These are phyloP conservation scores for Spea bombifrons DNA, from an alignment of 2,113 vertebrate genomes.

Conservation along the genomic window DNA sequence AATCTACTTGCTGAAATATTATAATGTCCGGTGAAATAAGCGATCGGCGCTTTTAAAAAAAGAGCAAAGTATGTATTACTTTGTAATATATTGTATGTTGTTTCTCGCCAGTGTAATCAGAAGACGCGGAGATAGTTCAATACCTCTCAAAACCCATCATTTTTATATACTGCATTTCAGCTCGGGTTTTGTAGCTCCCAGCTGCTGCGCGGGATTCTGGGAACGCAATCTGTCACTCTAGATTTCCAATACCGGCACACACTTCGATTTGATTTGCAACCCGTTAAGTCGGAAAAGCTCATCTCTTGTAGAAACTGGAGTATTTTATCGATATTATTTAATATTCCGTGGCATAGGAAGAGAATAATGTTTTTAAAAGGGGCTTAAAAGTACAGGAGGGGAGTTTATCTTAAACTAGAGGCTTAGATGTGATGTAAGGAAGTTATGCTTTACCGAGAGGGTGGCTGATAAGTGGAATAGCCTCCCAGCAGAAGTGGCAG, in stretches of 20 bases:
- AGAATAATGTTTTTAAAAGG: no score
- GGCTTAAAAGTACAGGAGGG: no score
- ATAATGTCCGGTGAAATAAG: constrained; percentile 6
- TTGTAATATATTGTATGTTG: constrained; percentile 5
- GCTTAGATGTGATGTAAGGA: no score
- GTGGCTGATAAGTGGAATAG: no score
- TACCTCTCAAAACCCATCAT: background rate
- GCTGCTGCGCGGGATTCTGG: constrained; percentile 24
- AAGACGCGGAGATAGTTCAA: constrained; percentile 6
- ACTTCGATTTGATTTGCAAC: background rate
- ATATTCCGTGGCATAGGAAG: no score
- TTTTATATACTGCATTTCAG: background rate
- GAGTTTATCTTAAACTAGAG: no score
- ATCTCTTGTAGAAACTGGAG: no score
- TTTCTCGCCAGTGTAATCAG: constrained; percentile 1
- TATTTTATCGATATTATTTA: no score
- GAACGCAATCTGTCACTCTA: constrained; percentile 7
- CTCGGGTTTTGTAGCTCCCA: background rate
- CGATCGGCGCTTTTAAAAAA: background rate
- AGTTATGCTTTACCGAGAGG: no score
- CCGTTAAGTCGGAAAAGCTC: no score
- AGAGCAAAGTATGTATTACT: constrained; percentile 3
- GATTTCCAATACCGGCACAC: background rate
- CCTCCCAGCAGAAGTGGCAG: no score
- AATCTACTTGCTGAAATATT: constrained; percentile 15